These are phyloP conservation scores for Syngnathus typhle DNA, from an alignment of 2,113 vertebrate genomes.

Conservation along the genomic window DNA sequence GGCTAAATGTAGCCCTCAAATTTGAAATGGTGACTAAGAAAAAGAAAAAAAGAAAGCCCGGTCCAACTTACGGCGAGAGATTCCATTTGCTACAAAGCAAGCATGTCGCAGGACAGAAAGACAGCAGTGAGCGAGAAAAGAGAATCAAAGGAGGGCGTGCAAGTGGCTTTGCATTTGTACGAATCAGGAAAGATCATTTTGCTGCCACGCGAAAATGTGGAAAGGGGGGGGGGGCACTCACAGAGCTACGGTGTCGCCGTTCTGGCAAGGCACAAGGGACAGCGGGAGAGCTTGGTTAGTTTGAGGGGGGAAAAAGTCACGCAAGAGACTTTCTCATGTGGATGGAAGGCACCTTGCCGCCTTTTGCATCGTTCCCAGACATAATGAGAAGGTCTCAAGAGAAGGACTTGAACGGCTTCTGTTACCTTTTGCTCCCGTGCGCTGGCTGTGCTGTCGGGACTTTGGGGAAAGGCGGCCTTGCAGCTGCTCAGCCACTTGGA, in stretches of 20 bases:
- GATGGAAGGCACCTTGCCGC: neutral
- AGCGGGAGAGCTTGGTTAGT: conserved; percentile 52
- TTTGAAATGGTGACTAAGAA: conserved; percentile 14
- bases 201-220: neutral
- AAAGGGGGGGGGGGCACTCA: conserved; percentile 65
- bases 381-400: neutral
- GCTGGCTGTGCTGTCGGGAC: conserved; percentile 70
- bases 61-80: conserved; percentile 92
- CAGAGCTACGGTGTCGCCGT: conserved; percentile 67
- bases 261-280: conserved; percentile 60
- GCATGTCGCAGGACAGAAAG: conserved; percentile 52
- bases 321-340: neutral
- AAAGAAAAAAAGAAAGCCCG: conserved; percentile 49
- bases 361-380: neutral
- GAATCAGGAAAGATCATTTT: too few relatives aligned
- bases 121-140: conserved; percentile 36
- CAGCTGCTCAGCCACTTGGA: conserved; percentile 90
- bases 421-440: conserved; percentile 84
- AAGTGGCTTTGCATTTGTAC: too few relatives aligned
- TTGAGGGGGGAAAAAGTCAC: conserved; percentile 37
- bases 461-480: conserved; percentile 84
- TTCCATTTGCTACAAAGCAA: conserved; percentile 96
- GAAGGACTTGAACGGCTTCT: neutral
- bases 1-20: neutral
- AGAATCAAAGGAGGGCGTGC: conserved; percentile 18